Conservation (phyloP, 2,113 vertebrate species). For the Myotis yumanensis region DNA sequence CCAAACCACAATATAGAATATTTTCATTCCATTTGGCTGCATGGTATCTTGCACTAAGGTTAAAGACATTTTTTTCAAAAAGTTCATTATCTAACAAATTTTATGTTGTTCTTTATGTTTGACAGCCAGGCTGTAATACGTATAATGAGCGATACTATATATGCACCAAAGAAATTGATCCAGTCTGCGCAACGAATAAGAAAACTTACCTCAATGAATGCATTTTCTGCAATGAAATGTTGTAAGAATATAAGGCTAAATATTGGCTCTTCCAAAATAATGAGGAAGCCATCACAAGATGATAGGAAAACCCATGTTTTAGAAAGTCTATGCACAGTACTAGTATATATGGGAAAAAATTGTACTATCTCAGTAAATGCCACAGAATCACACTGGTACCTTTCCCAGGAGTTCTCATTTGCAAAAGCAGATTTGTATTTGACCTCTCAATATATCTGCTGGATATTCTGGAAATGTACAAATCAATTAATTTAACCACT, state of each 20-base stretch:
- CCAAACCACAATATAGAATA: too few relatives aligned
- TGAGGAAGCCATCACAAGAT: not conserved
- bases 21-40: not conserved
- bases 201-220: not conserved
- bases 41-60: not conserved
- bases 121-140: not conserved
- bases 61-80: not conserved
- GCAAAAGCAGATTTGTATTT: not conserved
- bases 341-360: not conserved
- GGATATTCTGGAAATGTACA: not conserved
- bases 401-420: not conserved
- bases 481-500: not conserved
- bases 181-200: conserved; percentile 37
- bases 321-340: not conserved
- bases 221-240: not conserved
- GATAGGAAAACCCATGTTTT: not conserved
- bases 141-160: rapidly evolving
- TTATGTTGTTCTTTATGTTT: not conserved
- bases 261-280: not conserved
- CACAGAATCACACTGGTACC: not conserved
- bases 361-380: not conserved
- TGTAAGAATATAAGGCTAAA: conserved; percentile 39
- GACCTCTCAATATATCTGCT: not conserved
- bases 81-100: not conserved
- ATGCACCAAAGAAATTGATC: not conserved